These are phyloP conservation scores for Trematomus loennbergii DNA, from an alignment of 2,113 vertebrate genomes.

Conservation along the genomic window DNA sequence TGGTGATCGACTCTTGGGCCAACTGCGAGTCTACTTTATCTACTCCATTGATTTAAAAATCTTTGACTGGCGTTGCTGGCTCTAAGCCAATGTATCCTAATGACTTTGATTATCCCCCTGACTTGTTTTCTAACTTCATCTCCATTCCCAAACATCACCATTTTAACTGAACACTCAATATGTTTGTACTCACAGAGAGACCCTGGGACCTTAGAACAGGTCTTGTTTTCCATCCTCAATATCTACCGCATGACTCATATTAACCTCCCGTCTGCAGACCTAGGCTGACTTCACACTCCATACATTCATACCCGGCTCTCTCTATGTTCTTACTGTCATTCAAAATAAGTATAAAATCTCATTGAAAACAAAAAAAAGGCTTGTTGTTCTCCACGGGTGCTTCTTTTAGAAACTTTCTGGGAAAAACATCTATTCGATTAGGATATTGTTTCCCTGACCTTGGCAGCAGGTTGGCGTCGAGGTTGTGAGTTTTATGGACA, in stretches of 20 bases:
- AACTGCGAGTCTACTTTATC: background rate
- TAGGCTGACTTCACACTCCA: background rate
- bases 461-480: conserved; percentile 28
- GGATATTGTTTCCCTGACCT: conserved; percentile 41
- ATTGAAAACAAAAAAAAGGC: background rate
- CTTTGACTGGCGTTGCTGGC: background rate
- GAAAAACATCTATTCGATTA: conserved; percentile 12
- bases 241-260: conserved; percentile 51
- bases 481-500: conserved; percentile 49
- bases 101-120: background rate
- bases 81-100: background rate
- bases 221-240: conserved; percentile 20
- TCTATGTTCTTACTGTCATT: conserved; percentile 15
- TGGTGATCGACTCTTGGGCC: background rate
- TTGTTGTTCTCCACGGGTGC: background rate
- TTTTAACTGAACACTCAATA: background rate
- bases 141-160: background rate
- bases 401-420: conserved; percentile 11
- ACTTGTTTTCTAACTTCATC: background rate
- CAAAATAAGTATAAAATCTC: conserved; percentile 1
- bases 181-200: conserved; percentile 6
- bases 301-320: conserved; percentile 2
- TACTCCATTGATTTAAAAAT: background rate
- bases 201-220: background rate
- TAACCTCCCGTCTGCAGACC: conserved; percentile 7